Base-by-base conservation (phyloP, 2,797 vertebrate species). In the Bovichtus variegatus region DNA sequence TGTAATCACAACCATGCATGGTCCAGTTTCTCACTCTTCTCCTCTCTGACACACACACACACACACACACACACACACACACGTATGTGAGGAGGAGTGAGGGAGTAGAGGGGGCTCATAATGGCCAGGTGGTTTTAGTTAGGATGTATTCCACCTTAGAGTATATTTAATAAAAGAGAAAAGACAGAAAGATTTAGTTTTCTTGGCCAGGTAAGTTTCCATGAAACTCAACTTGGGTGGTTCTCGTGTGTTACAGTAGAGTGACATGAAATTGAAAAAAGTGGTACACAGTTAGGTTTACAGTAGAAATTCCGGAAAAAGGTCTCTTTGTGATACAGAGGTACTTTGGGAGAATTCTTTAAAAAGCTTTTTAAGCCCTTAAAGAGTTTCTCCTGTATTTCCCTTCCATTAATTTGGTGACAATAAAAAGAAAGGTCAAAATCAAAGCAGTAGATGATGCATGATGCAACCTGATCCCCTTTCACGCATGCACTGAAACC, bases 101-200 rank as follows among this genome's bases (percentile, higher is more conserved):
- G 76, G 76, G 76, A 76, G 81, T 51, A 54, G 65, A 84, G 70
- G 38, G 67, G 46, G 66, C 61, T 89, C 63, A 47, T 91, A 90
- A 90, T 88, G 82, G 61, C 94, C 94, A 95, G 92, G 93, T 95
- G 95, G 93, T 93, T 94, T 80, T 55, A 86, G 88, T 94, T 95
- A 93, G 76, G 68, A 80, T 73, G 54, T 74, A 63, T 78, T 84
- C 81, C 90, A 93, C 93, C 92, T 93, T 91, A 89, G 74, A 89
- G 82, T 72, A 41, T 66, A 59, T 64, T 63, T 68, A 69, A 60
- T 66, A 51, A 53, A 73, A 53, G 46, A 50, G 76, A 78, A 78
- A 67, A 66, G 50, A 64, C 23, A 70, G 71, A 76, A 51, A 79
- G 61, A 89, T 74, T 82, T 78, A 57, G 64, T 81, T 89, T 89